Percentiles rank a stretch among this genome's conserved stretches.
Conservation (phyloP, 1,140 invertebrate species). For the Teleopsis dalmanni region DNA sequence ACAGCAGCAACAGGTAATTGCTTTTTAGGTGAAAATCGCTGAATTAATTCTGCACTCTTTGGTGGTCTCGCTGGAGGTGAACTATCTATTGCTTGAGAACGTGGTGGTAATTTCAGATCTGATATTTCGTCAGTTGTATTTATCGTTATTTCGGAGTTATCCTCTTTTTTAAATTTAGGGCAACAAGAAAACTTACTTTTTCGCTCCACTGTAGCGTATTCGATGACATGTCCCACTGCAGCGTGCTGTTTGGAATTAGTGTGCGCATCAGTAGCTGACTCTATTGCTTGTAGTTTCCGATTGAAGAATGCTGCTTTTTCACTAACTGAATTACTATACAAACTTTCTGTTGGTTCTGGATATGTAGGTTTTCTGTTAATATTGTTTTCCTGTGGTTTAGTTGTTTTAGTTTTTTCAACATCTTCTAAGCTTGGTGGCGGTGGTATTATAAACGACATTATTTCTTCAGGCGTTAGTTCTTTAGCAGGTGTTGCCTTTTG, state of each 20-base stretch:
- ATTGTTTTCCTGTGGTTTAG: not conserved
- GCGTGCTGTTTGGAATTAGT: not conserved
- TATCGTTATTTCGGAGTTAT: conserved; percentile 7
- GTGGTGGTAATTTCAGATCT: conserved; percentile 47
- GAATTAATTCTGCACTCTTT: conserved; percentile 46
- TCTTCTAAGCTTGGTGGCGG: conserved; percentile 56
- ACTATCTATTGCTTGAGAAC: conserved; percentile 48
- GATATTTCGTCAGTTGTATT: conserved; percentile 11
- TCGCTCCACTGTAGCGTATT: conserved; percentile 59
- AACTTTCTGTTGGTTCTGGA: conserved; percentile 19
- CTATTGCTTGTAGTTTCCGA: not conserved
- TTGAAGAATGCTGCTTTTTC: not conserved
- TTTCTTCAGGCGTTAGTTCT: conserved; percentile 67
- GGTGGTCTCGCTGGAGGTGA: conserved; percentile 52
- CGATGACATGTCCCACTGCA: conserved; percentile 48
- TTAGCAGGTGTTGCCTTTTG: conserved; percentile 60
- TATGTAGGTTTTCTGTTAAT: too few relatives aligned
- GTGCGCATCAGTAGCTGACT: not conserved
- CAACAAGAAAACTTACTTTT: conserved; percentile 62
- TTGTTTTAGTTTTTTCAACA: not conserved
- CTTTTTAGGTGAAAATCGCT: conserved; percentile 45
- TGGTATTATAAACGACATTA: conserved; percentile 72
- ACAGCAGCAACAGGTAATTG: conserved; percentile 15
- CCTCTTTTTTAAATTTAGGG: conserved; percentile 49
- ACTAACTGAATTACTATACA: conserved; percentile 35